Percentiles rank a stretch among this genome's conserved stretches.
phyloP scores from a whole-genome alignment of 2,797 vertebrate genomes.

The Pseudocheirus occidentalis region DNA sequence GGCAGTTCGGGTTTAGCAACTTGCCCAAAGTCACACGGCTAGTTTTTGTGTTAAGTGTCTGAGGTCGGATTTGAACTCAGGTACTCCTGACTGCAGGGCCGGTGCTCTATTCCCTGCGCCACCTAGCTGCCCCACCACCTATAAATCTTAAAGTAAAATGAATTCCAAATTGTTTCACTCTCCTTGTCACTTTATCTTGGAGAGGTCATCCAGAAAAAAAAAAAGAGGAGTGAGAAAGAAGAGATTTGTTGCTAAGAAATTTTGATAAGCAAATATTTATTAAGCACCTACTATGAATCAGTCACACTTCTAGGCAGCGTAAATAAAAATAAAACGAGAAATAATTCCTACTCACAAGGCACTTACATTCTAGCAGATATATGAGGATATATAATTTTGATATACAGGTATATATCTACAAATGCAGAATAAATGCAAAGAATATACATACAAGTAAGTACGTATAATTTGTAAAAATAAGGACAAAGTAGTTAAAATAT shows the following conservation, averaged over 20 bases:
- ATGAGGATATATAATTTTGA: background rate
- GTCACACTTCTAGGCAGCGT: background rate
- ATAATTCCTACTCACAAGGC: background rate
- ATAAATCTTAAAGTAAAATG: conserved; percentile 26
- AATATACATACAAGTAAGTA: background rate
- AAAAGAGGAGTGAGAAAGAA: background rate
- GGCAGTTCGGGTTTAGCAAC: too few relatives aligned
- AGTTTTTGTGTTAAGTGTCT: too few relatives aligned
- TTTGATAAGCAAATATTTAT: background rate
- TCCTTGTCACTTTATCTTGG: background rate
- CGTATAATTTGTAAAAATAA: background rate
- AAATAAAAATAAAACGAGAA: background rate
- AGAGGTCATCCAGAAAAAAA: background rate
- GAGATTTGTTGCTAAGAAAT: background rate
- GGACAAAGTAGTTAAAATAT: background rate
- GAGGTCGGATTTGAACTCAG: too few relatives aligned
- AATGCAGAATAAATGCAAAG: background rate
- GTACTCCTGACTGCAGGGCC: too few relatives aligned
- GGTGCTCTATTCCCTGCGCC: too few relatives aligned
- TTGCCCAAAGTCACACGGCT: too few relatives aligned
- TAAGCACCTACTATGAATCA: background rate
- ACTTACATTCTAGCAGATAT: background rate
- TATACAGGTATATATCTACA: background rate
- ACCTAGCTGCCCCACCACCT: too few relatives aligned
- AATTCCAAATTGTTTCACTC: conserved; percentile 6